These are phyloP conservation scores for Dynastes maya DNA, from an alignment of 2,888 invertebrate genomes.

Conservation along the genomic window DNA sequence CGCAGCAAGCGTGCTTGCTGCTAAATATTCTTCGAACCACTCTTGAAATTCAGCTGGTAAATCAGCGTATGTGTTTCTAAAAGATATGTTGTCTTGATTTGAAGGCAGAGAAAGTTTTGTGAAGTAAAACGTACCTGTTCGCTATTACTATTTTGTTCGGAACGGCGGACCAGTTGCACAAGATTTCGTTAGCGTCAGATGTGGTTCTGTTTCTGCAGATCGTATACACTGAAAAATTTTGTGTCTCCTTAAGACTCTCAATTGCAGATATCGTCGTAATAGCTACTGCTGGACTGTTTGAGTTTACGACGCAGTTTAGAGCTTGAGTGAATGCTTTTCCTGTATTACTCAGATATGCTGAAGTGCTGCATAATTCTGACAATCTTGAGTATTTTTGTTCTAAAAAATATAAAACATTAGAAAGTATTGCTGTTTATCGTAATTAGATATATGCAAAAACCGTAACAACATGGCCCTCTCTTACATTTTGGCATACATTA, in stretches of 20 bases:
- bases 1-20: background rate
- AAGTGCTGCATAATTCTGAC: constrained; percentile 75
- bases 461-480: too few species aligned
- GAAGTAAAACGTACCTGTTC: constrained; percentile 69
- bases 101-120: too few species aligned
- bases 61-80: constrained; percentile 9
- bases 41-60: constrained; percentile 22
- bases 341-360: constrained; percentile 55
- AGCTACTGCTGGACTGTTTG: constrained; percentile 73
- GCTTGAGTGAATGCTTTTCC: constrained; percentile 65
- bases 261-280: constrained; percentile 71
- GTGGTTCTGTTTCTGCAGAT: constrained; percentile 65
- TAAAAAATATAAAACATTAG: constrained; percentile 28
- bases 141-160: constrained; percentile 76
- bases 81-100: background rate
- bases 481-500: too few species aligned
- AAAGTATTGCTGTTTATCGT: too few species aligned
- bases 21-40: constrained; percentile 16
- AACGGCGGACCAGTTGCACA: constrained; percentile 77
- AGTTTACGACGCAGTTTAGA: constrained; percentile 72
- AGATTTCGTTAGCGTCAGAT: constrained; percentile 59
- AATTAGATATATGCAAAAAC: too few species aligned
- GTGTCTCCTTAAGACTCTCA: background rate
- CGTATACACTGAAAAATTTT: constrained; percentile 20
- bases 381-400: constrained; percentile 62